Base-by-base conservation (phyloP, 1,140 invertebrate genomes). In the Prorops nasuta region DNA sequence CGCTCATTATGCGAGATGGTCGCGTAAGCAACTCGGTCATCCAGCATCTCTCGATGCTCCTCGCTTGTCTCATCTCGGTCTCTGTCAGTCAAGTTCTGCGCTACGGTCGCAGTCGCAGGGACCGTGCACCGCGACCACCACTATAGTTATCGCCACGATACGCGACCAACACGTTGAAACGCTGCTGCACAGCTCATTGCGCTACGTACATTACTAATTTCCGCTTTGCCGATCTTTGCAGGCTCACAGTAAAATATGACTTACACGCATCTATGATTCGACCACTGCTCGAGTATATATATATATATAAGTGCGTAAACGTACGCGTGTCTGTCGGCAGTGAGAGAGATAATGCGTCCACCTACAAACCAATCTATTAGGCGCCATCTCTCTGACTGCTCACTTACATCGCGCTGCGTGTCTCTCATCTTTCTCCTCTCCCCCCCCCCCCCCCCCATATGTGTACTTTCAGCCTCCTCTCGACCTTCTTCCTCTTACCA, bases 321-420 rank as follows among this genome's bases (percentile, higher is more conserved):
- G 24, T 28, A 28, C 24, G 24, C 24, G 24, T 10, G 24, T 28
- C 24, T 4, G 4, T 6, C 24, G 10, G 4, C 24, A 28, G 24
- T 36, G 44, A 44, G 42, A 32, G 53, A 71, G 60, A 75, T 73
- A 74, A 75, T 75, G 65, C 68, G 68, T 74, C 74, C 74, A 76
- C 74, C 74, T 77, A 77, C 74, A 75, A 76, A 73, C 73, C 69
- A 75, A 75, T 77, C 73, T 75, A 75, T 77, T 76, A 75, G 73
- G 73, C 73, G 75, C 75, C 75, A 71, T 72, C 71, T 70, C 72
- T 70, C 67, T 72, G 71, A 74, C 72, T 75, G 72, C 72, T 77
- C 74, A 72, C 72, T 75, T 72, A 73, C 67, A 68, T 69, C 61
- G 64, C 51, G 38, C 34, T 57, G 52, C 56, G 57, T 54, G 53